Evolutionary conservation across 2,113 vertebrate genomes (phyloP).

Genomic region (Jaculus jaculus): DNA sequence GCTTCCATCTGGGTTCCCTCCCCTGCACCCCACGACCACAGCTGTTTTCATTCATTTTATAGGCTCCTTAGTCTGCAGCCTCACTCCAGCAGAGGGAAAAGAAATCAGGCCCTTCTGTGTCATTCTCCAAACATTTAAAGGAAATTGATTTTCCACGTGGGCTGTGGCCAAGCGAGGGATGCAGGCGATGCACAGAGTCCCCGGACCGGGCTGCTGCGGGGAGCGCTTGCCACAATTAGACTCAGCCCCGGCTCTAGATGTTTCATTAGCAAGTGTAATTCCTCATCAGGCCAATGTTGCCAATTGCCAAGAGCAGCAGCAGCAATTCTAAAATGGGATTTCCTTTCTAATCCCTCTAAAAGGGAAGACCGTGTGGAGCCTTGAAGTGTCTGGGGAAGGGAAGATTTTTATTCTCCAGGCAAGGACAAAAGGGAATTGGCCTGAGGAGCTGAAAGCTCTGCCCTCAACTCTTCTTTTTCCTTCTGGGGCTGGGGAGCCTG

Average conservation of each 20-base stretch:
- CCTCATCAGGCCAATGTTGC: constrained; percentile 70
- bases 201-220: neutral
- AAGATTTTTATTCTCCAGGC: constrained; percentile 69
- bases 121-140: constrained; percentile 81
- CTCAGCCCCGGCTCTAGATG: constrained; percentile 69
- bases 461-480: neutral
- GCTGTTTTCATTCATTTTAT: constrained; percentile 71
- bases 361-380: constrained; percentile 65
- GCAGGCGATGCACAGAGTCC: neutral
- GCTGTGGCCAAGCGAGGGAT: constrained; percentile 59
- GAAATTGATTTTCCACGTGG: constrained; percentile 79
- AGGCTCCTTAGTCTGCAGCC: constrained; percentile 59
- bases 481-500: no score
- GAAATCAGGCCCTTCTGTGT: constrained; percentile 75
- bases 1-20: neutral
- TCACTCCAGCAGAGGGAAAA: constrained; percentile 77
- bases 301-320: constrained; percentile 60
- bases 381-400: constrained; percentile 62
- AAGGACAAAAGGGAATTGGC: constrained; percentile 64
- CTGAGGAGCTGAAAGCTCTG: constrained; percentile 19
- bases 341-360: constrained; percentile 73
- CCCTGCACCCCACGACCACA: constrained; percentile 5
- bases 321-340: constrained; percentile 78
- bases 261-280: constrained; percentile 75
- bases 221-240: constrained; percentile 67